Percentiles rank a stretch among this genome's conserved stretches.
These are phyloP conservation scores for Chrysotoxum bicinctum DNA, from an alignment of 2,888 invertebrate genomes.

Conservation along the genomic window DNA sequence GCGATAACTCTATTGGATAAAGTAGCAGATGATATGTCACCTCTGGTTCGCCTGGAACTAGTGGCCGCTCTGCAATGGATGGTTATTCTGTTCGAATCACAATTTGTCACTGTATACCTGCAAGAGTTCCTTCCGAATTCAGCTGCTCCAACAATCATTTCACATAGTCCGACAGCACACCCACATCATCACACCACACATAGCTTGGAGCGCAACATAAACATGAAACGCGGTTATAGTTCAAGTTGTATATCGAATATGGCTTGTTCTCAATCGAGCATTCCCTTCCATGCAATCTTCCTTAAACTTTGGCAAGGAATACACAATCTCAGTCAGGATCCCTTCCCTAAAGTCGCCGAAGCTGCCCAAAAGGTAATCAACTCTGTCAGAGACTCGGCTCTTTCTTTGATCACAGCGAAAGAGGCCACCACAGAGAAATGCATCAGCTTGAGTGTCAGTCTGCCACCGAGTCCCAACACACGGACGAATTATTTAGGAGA, in stretches of 20 bases:
- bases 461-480: constrained; percentile 85
- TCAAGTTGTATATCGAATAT: constrained; percentile 87
- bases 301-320: constrained; percentile 94
- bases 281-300: constrained; percentile 86
- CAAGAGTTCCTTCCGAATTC: constrained; percentile 82
- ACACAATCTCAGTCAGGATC: constrained; percentile 90
- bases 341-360: constrained; percentile 90
- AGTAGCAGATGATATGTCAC: constrained; percentile 91
- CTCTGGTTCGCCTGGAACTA: constrained; percentile 93
- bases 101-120: constrained; percentile 90
- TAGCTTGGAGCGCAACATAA: constrained; percentile 81
- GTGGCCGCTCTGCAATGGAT: constrained; percentile 94
- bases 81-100: constrained; percentile 92
- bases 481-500: constrained; percentile 81
- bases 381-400: constrained; percentile 87
- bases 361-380: constrained; percentile 91
- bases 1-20: constrained; percentile 92
- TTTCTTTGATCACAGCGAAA: constrained; percentile 80
- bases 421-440: constrained; percentile 80
- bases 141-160: constrained; percentile 61
- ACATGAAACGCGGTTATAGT: constrained; percentile 86
- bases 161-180: constrained; percentile 57
- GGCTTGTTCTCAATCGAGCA: constrained; percentile 74
- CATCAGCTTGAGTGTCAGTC: constrained; percentile 82
- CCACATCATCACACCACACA: constrained; percentile 77